Evolutionary conservation across 2,797 vertebrate genomes (phyloP), one percentile per base, ranked within the genome.

Genomic region (Martes flavigula): DNA sequence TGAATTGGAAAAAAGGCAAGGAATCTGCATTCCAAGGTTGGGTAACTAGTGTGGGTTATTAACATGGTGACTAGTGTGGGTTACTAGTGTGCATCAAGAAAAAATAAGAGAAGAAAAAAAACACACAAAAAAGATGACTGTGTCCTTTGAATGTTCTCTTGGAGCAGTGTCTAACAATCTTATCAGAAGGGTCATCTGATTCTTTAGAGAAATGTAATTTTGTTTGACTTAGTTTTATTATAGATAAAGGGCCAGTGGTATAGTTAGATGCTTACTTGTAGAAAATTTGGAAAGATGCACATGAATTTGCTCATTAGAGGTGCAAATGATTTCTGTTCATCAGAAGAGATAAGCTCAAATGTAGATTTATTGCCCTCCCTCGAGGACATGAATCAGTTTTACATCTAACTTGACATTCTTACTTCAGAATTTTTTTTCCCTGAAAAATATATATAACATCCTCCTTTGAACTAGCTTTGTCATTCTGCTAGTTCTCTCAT

Each of bases 391-490:
- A 11, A 40, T 82, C 87, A 62, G 46, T 54, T 96, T 90, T 87
- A 66, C 40, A 82, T 66, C 56, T 68, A 94, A 87, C 48, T 91
- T 93, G 72, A 56, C 8, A 3, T 56, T 92, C 35, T 90, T 90
- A 90, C 70, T 97, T 79, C 35, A 35, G 38, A 72, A 48, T 23
- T 43, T 68, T 92, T 92, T 92, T 84, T 81, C 60, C 58, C 72
- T 87, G 30, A 79, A 72, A 72, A 87, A 30, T 40, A 77, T 32
- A 58, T 15, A 38, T 27, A 88, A 60, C 62, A 51, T 73, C 48
- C 68, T 95, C 62, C 73, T 83, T 73, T 48, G 72, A 87, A 81
- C 35, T 25, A 92, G 48, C 87, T 79, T 90, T 90, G 51, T 92
- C 87, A 82, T 97, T 86, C 87, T 78, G 14, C 62, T 72, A 17